phyloP scores from a whole-genome alignment of 2,113 vertebrate species.

The Talpa occidentalis region DNA sequence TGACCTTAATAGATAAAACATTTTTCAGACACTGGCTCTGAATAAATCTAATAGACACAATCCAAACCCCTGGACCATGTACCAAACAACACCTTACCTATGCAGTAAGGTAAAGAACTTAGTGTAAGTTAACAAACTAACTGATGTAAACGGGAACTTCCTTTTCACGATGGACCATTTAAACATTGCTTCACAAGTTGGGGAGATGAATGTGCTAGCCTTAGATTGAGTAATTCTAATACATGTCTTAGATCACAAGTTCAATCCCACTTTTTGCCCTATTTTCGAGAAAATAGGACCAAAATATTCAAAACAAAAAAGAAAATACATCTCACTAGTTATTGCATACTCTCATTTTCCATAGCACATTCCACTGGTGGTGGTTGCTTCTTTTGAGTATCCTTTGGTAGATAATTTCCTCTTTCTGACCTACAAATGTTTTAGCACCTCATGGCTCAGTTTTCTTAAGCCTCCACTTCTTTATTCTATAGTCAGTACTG shows the following conservation, averaged over 20 bases:
- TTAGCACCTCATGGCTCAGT: background rate
- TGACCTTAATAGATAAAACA: background rate
- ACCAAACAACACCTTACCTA: background rate
- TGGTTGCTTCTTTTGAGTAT: background rate
- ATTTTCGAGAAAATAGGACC: background rate
- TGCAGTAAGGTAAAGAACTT: background rate
- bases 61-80: background rate
- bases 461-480: background rate
- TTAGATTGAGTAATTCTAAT: background rate
- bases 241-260: background rate
- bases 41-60: background rate
- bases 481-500: background rate
- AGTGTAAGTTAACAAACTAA: background rate
- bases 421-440: background rate
- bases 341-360: background rate
- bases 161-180: background rate
- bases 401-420: background rate
- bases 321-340: background rate
- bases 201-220: background rate
- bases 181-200: background rate
- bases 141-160: too few species aligned
- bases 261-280: background rate
- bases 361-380: background rate
- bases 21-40: background rate
- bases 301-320: background rate